Conservation (phyloP, 2,797 vertebrate species). For the Sebastes miniatus region DNA sequence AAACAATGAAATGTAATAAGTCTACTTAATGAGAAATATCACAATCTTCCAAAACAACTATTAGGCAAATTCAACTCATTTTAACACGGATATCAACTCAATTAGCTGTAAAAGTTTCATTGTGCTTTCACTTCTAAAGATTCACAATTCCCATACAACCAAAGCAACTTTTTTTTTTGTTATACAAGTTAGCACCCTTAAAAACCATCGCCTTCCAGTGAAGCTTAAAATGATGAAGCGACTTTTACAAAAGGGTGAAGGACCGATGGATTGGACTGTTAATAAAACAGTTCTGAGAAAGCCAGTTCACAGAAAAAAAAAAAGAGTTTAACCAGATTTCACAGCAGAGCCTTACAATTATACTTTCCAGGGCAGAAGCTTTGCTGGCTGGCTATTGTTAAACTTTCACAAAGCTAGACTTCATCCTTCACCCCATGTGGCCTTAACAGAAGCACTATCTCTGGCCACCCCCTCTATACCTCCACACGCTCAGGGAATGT, state of each 20-base stretch:
- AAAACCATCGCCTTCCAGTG: slow-evolving; percentile 10
- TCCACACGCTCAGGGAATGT: slow-evolving; percentile 39
- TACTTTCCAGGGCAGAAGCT: slow-evolving; percentile 57
- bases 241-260: slow-evolving; percentile 18
- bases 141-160: not conserved
- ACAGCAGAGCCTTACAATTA: slow-evolving; percentile 55
- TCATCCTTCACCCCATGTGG: slow-evolving; percentile 63
- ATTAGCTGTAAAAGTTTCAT: not conserved
- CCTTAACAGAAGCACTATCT: slow-evolving; percentile 42
- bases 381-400: slow-evolving; percentile 54
- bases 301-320: slow-evolving; percentile 20
- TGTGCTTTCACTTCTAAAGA: not conserved
- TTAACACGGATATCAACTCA: not conserved
- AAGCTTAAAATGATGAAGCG: slow-evolving; percentile 39
- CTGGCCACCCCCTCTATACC: slow-evolving; percentile 19
- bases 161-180: not conserved
- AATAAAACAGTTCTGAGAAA: slow-evolving; percentile 47
- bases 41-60: not conserved
- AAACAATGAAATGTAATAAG: not conserved
- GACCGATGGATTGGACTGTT: slow-evolving; percentile 20
- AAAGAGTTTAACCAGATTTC: slow-evolving; percentile 49
- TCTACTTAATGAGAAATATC: slow-evolving; percentile 2
- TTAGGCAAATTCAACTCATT: not conserved
- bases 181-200: not conserved
- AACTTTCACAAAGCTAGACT: slow-evolving; percentile 63